phyloP scores from a whole-genome alignment of 2,113 vertebrate species.

The Ammodytes dubius region DNA sequence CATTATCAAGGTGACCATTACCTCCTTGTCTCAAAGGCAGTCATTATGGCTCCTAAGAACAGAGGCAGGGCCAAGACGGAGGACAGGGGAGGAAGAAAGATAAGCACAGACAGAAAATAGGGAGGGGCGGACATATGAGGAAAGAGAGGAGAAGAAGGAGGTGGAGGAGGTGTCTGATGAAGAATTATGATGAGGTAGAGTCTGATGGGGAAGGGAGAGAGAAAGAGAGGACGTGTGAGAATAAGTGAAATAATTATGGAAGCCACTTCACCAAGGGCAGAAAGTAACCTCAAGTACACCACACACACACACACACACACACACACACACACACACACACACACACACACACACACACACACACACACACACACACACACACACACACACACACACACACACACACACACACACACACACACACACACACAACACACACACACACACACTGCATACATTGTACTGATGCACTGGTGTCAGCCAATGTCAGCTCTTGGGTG shows the following conservation, averaged over 20 bases:
- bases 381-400: too few species aligned
- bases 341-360: conserved; percentile 13
- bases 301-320: conserved; percentile 17
- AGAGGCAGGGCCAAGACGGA: conserved; percentile 52
- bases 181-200: conserved; percentile 74
- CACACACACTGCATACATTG: conserved; percentile 1
- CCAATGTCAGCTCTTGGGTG: conserved; percentile 46
- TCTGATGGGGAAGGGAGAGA: conserved; percentile 59
- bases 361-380: conserved; percentile 23
- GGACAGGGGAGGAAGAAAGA: conserved; percentile 54
- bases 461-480: conserved; percentile 41
- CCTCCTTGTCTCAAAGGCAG: conserved; percentile 72
- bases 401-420: conserved; percentile 24
- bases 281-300: conserved; percentile 43
- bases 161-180: conserved; percentile 50
- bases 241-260: conserved; percentile 75
- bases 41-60: conserved; percentile 73
- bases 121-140: conserved; percentile 59
- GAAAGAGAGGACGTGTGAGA: conserved; percentile 51
- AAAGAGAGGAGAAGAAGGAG: conserved; percentile 44
- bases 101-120: conserved; percentile 66
- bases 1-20: conserved; percentile 80
- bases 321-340: conserved; percentile 19
- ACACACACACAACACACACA: conserved; percentile 18
- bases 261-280: conserved; percentile 75